phyloP scores from a whole-genome alignment of 2,113 vertebrate genomes.

The Gulo gulo region DNA sequence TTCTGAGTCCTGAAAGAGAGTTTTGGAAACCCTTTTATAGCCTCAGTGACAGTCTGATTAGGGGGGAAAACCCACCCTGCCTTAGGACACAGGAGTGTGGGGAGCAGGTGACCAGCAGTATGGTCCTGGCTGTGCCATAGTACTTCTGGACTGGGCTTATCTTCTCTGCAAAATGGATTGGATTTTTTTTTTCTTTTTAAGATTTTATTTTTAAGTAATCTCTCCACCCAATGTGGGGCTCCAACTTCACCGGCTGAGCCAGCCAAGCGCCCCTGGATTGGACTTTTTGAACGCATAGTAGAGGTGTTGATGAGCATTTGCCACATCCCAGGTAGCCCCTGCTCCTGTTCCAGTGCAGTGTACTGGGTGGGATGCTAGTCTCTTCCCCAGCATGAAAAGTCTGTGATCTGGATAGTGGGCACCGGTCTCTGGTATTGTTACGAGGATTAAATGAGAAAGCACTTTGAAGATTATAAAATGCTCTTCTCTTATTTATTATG shows the following conservation, averaged over 20 bases:
- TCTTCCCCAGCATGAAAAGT: neutral
- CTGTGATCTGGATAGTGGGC: neutral
- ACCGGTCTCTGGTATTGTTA: neutral
- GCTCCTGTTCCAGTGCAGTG: neutral
- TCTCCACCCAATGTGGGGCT: neutral
- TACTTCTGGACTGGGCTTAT: neutral
- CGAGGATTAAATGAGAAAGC: neutral
- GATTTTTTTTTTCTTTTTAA: neutral
- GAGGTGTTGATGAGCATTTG: neutral
- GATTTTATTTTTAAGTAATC: neutral
- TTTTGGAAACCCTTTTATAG: neutral
- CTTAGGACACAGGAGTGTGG: neutral
- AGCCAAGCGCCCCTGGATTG: neutral
- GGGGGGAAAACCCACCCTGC: neutral
- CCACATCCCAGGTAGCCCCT: rapidly evolving
- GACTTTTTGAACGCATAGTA: neutral
- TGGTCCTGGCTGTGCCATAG: neutral
- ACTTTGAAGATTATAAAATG: neutral
- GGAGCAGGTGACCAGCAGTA: neutral
- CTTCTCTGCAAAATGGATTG: neutral
- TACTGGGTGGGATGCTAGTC: neutral
- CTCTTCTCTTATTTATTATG: neutral
- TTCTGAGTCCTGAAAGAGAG: neutral
- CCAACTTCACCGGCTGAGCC: neutral
- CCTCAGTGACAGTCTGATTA: neutral